Evolutionary conservation across 2,888 invertebrate genomes (phyloP), one percentile per base, ranked within the genome.

Genomic region (Leptothorax acervorum): DNA sequence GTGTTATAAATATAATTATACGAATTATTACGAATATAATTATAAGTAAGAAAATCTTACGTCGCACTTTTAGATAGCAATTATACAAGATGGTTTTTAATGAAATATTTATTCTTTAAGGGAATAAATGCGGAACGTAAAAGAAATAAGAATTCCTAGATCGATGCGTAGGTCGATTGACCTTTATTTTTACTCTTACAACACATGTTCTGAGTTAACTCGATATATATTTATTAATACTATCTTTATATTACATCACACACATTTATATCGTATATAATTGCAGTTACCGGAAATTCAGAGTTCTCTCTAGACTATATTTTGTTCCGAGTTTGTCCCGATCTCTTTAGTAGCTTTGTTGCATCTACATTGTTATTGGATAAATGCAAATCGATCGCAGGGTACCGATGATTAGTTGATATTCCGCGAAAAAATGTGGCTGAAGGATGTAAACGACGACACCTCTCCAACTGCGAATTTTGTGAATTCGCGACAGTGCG

Each of bases 371-470:
- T 42, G 12, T 82, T 84, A 70, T 65, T 74, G 65, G 73, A 78
- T 76, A 83, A 82, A 73, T 71, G 53, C 85, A 74, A 76, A 82
- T 86, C 73, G 55, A 85, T 82, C 82, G 71, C 70, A 51, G 78
- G 75, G 35, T 65, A 82, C 75, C 28, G 83, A 90, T 91, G 87
- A 86, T 82, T 85, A 60, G 75, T 84, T 87, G 83, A 89, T 68
- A 83, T 66, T 62, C 66, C 31, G 78, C 65, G 81, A 78, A 92
- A 70, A 83, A 71, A 93, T 93, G 93, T 91, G 90, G 90, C 89
- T 92, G 73, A 92, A 92, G 90, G 89, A 90, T 83, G 89, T 86
- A 55, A 88, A 82, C 74, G 87, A 91, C 75, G 90, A 89, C 74
- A 88, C 74, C 82, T 86, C 88, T 55, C 73, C 87, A 45, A 82